A percentile compares a stretch with the other conserved stretches of the same genome.
Conservation (phyloP, 2,888 invertebrate species). For the Lamellibrachia satsuma region DNA sequence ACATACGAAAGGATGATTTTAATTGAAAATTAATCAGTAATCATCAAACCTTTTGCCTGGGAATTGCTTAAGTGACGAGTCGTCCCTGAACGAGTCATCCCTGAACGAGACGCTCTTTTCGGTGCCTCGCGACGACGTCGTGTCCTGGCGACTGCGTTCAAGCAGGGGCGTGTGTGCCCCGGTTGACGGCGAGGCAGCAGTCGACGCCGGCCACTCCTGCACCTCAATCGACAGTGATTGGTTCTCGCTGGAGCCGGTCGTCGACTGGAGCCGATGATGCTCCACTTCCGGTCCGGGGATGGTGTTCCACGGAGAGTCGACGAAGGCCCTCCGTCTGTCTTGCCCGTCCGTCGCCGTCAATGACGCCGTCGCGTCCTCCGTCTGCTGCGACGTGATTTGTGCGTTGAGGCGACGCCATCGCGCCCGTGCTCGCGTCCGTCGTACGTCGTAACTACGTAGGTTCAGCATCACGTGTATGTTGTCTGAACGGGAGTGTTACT, state of each 20-base stretch:
- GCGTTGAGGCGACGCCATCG: background rate
- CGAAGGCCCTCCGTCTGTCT: conserved; percentile 29
- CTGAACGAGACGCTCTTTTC: background rate
- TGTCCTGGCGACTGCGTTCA: background rate
- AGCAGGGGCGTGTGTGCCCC: background rate
- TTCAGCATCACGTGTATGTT: background rate
- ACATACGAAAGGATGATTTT: background rate
- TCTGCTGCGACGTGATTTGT: background rate
- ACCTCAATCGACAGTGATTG: background rate
- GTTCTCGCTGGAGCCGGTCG: background rate
- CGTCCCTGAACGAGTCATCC: background rate
- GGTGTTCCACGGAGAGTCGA: conserved; percentile 27
- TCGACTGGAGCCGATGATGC: background rate
- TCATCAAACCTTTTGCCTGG: background rate
- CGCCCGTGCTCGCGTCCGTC: background rate
- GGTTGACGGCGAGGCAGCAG: background rate
- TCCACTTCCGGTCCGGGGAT: conserved; percentile 24
- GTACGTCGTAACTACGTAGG: background rate
- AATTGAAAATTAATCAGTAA: background rate
- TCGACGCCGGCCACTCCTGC: background rate
- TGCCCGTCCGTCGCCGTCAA: conserved; percentile 3
- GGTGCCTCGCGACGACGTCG: background rate
- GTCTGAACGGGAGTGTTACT: no score
- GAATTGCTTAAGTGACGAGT: background rate
- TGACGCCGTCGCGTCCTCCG: background rate